These are phyloP conservation scores for Thunnus albacares DNA, from an alignment of 2,797 vertebrate genomes.

Conservation along the genomic window DNA sequence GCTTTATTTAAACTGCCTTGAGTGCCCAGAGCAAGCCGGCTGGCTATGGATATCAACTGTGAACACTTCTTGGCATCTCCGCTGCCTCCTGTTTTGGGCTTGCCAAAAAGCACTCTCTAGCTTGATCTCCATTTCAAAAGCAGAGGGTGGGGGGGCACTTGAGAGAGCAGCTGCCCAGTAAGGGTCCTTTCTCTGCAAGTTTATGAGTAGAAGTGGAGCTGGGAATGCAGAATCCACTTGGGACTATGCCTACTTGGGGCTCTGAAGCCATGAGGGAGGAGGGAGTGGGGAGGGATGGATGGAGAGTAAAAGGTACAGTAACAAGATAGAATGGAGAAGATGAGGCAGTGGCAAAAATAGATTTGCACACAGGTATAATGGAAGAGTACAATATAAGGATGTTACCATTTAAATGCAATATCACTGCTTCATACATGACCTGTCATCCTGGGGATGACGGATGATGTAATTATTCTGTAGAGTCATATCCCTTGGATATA, in stretches of 20 bases:
- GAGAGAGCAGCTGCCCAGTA: slow-evolving; percentile 70
- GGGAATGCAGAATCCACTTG: slow-evolving; percentile 54
- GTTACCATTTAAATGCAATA: background rate
- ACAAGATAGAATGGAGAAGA: background rate
- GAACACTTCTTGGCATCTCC: slow-evolving; percentile 58
- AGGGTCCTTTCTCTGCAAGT: slow-evolving; percentile 51
- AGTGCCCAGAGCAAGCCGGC: slow-evolving; percentile 38
- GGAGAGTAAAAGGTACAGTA: background rate
- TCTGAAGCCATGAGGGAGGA: slow-evolving; percentile 23
- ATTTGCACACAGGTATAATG: background rate
- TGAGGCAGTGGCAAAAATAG: background rate
- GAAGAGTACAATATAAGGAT: background rate
- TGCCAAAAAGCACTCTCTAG: slow-evolving; percentile 66
- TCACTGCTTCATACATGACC: background rate
- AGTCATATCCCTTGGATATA: too few relatives aligned
- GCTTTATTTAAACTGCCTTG: slow-evolving; percentile 62
- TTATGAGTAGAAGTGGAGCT: slow-evolving; percentile 53
- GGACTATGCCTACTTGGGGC: slow-evolving; percentile 42
- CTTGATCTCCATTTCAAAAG: slow-evolving; percentile 80
- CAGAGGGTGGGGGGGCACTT: slow-evolving; percentile 32
- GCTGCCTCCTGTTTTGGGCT: slow-evolving; percentile 49
- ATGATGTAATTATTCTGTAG: background rate
- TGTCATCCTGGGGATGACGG: background rate
- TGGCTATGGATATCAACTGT: slow-evolving; percentile 56
- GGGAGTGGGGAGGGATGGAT: background rate